Evolutionary conservation across 2,888 invertebrate species (phyloP), one percentile per base, ranked within the genome.

Genomic region (Agrochola litura): DNA sequence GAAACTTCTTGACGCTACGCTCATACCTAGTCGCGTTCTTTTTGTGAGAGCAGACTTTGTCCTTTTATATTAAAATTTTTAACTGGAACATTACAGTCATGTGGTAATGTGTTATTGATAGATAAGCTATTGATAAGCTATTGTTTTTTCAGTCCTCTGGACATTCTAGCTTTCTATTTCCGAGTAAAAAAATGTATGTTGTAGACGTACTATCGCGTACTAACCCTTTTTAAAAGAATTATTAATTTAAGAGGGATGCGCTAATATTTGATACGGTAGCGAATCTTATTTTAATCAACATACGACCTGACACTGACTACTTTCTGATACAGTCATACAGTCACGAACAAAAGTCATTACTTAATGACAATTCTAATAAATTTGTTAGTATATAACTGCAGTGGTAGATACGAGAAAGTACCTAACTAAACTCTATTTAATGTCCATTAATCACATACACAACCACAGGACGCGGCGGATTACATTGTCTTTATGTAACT

Each of bases 401-500:
- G 14, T 25, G 14, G 14, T 58, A 6, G 14, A 14, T 14, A 58
- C 25, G 58, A 25, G 16, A 8, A 30, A 30, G 16, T 30, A 8
- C 3, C 37, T 3, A 9, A 30, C 8, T 30, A 16, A 60, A 60
- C 10, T 30, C 6, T 10, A 37, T 71, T 64, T 12, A 68, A 30
- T 43, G 30, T 76, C 60, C 30, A 60, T 8, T 52, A 43, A 9
- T 63, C 30, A 63, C 12, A 49, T 16, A 61, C 16, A 30, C 6
- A 12, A 25, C 25, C 60, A 10, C 25, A 58, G 49, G 16, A n/a
- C 22, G n/a, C n/a, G n/a, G n/a, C n/a, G 6, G 25, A 25, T 30
- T 14, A 25, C 52, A 19, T 14, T 19, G 56, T 25, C 54, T 65
- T 43, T 54, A 54, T 37, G 74, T 71, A 71, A 60, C 37, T 54